phyloP scores from a whole-genome alignment of 2,113 vertebrate genomes.

The Menura novaehollandiae region DNA sequence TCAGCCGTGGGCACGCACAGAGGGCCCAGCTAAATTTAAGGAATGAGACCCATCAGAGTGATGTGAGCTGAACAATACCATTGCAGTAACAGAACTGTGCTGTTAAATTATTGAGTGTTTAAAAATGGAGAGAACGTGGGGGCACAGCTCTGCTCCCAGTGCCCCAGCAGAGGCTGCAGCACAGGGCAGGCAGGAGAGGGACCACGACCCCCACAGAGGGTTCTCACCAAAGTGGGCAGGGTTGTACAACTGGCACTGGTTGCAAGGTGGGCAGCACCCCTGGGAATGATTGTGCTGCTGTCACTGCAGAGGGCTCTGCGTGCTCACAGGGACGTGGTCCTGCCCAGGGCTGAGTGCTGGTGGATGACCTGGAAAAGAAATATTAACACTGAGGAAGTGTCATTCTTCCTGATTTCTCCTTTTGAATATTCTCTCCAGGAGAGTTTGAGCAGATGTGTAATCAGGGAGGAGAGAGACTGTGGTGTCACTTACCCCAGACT shows the following conservation, averaged over 20 bases:
- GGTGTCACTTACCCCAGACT: background rate
- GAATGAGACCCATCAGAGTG: background rate
- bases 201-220: background rate
- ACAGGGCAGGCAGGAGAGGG: background rate
- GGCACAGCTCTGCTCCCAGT: accelerated
- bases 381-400: background rate
- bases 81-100: background rate
- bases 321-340: background rate
- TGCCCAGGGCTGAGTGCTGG: background rate
- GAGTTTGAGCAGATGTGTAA: background rate
- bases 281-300: background rate
- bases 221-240: background rate
- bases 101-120: background rate
- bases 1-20: background rate
- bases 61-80: accelerated
- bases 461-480: background rate
- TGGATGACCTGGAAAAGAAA: background rate
- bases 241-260: background rate
- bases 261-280: background rate
- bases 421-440: background rate
- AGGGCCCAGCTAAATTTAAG: no score
- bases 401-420: background rate
- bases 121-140: accelerated
- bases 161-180: background rate
- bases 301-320: background rate